Conservation (phyloP, 1,140 invertebrate genomes). For the Polypedilum vanderplanki region DNA sequence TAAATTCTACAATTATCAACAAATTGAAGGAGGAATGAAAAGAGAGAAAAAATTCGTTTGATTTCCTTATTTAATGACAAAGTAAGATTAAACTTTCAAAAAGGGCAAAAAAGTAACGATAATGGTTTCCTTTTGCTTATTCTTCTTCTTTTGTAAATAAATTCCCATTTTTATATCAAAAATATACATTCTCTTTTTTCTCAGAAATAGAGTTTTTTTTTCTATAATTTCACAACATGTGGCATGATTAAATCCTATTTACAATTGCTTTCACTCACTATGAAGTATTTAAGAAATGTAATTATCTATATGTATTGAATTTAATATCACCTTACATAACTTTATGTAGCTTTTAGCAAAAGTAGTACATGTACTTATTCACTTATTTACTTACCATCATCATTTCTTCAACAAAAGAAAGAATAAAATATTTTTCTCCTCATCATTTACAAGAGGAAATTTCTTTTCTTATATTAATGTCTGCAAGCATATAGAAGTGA, state of each 20-base stretch:
- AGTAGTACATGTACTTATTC: neutral
- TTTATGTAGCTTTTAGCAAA: neutral
- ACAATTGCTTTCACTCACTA: neutral
- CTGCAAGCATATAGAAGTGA: too few relatives aligned
- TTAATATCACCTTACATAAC: slow-evolving; percentile 18
- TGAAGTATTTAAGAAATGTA: neutral
- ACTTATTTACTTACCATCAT: neutral
- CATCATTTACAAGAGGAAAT: too few relatives aligned
- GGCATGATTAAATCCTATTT: slow-evolving; percentile 11
- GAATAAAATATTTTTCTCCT: too few relatives aligned
- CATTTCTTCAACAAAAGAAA: too few relatives aligned
- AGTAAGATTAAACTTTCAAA: neutral
- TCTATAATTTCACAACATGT: neutral
- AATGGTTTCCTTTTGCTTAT: neutral
- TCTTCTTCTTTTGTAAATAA: slow-evolving; percentile 4
- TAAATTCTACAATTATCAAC: neutral
- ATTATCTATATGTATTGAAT: neutral
- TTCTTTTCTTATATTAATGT: too few relatives aligned
- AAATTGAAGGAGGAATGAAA: neutral
- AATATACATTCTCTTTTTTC: neutral
- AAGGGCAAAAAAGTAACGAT: neutral
- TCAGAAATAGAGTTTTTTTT: neutral
- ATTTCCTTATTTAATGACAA: neutral
- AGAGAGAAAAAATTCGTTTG: neutral
- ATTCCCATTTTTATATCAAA: slow-evolving; percentile 18